Evolutionary conservation across 2,113 vertebrate genomes (phyloP), one percentile per base, ranked within the genome.

Genomic region (human (Homo sapiens)): DNA sequence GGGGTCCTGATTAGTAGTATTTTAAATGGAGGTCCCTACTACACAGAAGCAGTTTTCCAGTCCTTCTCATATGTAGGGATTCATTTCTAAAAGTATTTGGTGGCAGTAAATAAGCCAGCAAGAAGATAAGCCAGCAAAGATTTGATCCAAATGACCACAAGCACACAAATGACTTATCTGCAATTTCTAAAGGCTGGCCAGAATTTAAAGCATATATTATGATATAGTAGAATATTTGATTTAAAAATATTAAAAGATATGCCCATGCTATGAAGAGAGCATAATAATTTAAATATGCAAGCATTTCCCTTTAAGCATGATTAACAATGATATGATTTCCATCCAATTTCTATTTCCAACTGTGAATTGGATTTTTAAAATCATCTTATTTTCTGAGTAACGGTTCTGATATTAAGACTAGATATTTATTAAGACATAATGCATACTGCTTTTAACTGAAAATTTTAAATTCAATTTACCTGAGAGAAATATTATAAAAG

Each of bases 231-330:
- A 89, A 79, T n/a, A 90, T 66, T 93, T 84, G 61, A 90, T 83
- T 94, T 87, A 78, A 93, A 93, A 84, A 94, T 93, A 78, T 57
- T 94, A 92, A 76, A 94, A 89, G 57, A 50, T 45, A 64, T 83
- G 13, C 18, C 35, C 91, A 20, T 52, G 40, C 8, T 78, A 64
- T 32, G 22, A 87, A 95, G 38, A 45, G 16, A 92, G 59, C 27
- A 50, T 11, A 84, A 8, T 50, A 57, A 84, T 68, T 97, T 88
- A 94, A 90, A 96, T 89, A 64, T 40, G 50, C 40, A 88, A 57
- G 17, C 57, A 43, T 85, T 70, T 95, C 32, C 35, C 80, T 97
- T 90, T 88, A 92, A 93, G 80, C 12, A 92, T 55, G 92, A 92
- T 81, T 64, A 86, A 68, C 64, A 96, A 72, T 84, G 38, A 59